A percentile compares a stretch with the other conserved stretches of the same genome.
phyloP scores from a whole-genome alignment of 2,113 vertebrate genomes.

The Anguilla rostrata region DNA sequence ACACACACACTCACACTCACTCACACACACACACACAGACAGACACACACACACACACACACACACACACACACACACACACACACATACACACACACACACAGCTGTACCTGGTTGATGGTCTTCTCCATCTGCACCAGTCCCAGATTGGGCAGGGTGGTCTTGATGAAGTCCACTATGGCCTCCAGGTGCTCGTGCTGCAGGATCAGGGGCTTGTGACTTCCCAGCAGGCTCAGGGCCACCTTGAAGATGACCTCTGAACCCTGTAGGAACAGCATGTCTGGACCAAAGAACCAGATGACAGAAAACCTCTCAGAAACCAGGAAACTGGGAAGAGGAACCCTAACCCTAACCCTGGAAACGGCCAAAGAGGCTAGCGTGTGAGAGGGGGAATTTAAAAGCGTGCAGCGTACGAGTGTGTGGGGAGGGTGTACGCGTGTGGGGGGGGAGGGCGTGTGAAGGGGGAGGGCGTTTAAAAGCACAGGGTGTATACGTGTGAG shows the following conservation, averaged over 20 bases:
- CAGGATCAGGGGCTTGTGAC: constrained; percentile 91
- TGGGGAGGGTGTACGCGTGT: too few species aligned
- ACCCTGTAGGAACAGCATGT: constrained; percentile 92
- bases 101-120: constrained; percentile 83
- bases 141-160: constrained; percentile 86
- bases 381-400: too few species aligned
- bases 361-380: too few species aligned
- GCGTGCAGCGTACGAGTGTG: neutral
- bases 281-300: constrained; percentile 54
- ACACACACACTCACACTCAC: neutral
- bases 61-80: neutral
- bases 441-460: too few species aligned
- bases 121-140: constrained; percentile 97
- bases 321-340: neutral
- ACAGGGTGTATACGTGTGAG: too few species aligned
- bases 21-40: too few species aligned
- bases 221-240: constrained; percentile 87
- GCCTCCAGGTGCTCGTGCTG: constrained; percentile 92
- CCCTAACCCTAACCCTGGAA: too few species aligned
- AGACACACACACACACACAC: neutral
- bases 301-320: neutral
- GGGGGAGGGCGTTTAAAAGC: too few species aligned
- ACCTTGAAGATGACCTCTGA: constrained; percentile 95
- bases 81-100: constrained; percentile 10
- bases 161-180: constrained; percentile 95